Base-by-base conservation (phyloP, 2,797 vertebrate genomes). In the Ptychobarbus kaznakovi region DNA sequence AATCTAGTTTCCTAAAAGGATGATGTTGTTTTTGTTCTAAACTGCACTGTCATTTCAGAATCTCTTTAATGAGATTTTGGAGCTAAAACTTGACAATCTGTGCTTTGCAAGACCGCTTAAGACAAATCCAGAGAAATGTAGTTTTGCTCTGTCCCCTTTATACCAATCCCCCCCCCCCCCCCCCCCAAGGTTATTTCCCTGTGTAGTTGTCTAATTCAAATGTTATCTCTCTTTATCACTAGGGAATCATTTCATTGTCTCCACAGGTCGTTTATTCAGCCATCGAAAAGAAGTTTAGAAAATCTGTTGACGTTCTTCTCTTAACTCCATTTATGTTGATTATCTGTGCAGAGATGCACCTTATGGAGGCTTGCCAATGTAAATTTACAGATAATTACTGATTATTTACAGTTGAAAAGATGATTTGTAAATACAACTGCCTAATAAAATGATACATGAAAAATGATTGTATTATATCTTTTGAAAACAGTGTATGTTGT, bases 361-460 rank as follows among this genome's bases (percentile, higher is more conserved):
- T 70, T 66, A 92, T 86, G 81, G 91, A 92, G 82, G 92, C 91
- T 92, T 93, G 94, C 91, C 89, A 92, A 90, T 95, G 93, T 94
- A 95, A 91, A 93, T 94, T 90, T 93, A 89, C 92, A 91, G 89
- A 95, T 90, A 93, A 91, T 95, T 51, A 80, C 68, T 80, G 68
- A 85, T 85, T 7, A 80, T 85, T 85, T 80, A 66, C 78, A 35
- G 92, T 95, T 94, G 90, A 88, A 68, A 94, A 79, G 92, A 93
- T 94, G 90, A 93, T 95, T 96, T 96, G 93, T 95, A 94, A 92
- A 95, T 94, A 94, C 91, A 94, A 94, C 93, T 95, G 94, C 94
- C 93, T 96, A 96, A 96, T 96, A 96, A 96, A 96, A 92, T 92
- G 93, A 93, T 95, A 93, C 94, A 95, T 92, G 92, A 91, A 92